phyloP scores from a whole-genome alignment of 2,797 vertebrate genomes.

The Avahi laniger region DNA sequence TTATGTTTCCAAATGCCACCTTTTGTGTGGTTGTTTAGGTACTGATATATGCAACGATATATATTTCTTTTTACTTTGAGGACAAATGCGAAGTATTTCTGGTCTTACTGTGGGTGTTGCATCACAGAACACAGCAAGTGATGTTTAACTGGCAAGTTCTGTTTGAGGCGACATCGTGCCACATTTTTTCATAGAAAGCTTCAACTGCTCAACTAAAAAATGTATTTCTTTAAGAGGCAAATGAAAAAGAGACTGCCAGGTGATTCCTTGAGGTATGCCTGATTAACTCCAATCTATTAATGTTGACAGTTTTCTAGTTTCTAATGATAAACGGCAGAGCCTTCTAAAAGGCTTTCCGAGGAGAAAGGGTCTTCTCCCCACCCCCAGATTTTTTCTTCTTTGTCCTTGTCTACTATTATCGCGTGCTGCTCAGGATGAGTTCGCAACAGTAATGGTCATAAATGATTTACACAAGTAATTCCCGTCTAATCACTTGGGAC shows the following conservation, averaged over 20 bases:
- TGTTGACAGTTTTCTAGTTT: slow-evolving; percentile 75
- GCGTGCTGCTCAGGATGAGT: slow-evolving; percentile 75
- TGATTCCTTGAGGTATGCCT: slow-evolving; percentile 67
- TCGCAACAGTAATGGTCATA: slow-evolving; percentile 83
- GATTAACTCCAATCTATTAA: slow-evolving; percentile 76
- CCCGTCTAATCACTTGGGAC: slow-evolving; percentile 83
- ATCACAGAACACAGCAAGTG: slow-evolving; percentile 5
- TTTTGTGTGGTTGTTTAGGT: background rate
- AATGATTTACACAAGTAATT: slow-evolving; percentile 87
- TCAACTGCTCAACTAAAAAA: slow-evolving; percentile 50
- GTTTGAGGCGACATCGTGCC: background rate
- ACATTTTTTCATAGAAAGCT: slow-evolving; percentile 60
- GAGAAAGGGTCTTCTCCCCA: slow-evolving; percentile 65
- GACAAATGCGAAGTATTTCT: background rate
- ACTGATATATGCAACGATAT: background rate
- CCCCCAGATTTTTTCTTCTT: slow-evolving; percentile 67
- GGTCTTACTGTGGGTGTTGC: background rate
- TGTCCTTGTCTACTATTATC: slow-evolving; percentile 79
- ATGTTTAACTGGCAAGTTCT: slow-evolving; percentile 58
- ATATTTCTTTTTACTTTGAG: background rate
- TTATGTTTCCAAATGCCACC: background rate
- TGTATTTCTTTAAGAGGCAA: slow-evolving; percentile 60
- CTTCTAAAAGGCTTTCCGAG: slow-evolving; percentile 63
- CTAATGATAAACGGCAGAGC: slow-evolving; percentile 71
- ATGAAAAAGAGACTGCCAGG: slow-evolving; percentile 45